Conservation (phyloP, 2,797 vertebrate species). For the Helarctos malayanus region DNA sequence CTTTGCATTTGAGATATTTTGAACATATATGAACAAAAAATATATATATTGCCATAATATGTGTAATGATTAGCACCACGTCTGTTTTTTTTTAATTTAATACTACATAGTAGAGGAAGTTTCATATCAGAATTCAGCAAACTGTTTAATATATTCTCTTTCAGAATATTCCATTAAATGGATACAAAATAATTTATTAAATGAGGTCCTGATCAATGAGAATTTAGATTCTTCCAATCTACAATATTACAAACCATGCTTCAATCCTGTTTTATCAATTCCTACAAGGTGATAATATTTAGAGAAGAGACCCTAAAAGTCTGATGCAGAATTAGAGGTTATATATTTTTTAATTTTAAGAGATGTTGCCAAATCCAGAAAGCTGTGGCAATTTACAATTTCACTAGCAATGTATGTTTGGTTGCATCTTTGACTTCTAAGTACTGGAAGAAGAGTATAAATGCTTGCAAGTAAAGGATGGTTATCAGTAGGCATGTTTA, state of each 20-base stretch:
- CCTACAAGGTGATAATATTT: neutral
- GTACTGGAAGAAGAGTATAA: neutral
- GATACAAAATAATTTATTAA: neutral
- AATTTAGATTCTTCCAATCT: neutral
- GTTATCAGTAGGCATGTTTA: neutral
- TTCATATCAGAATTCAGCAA: neutral
- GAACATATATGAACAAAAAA: neutral
- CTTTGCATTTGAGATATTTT: neutral
- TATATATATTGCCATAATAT: neutral
- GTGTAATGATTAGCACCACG: neutral
- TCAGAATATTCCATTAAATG: conserved; percentile 10
- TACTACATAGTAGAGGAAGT: neutral
- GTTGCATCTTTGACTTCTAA: neutral
- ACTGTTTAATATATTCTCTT: neutral
- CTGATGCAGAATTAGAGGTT: neutral
- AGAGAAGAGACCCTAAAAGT: neutral
- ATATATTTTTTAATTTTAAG: neutral
- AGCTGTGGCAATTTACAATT: neutral
- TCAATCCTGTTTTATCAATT: neutral
- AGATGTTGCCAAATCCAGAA: neutral
- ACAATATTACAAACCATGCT: neutral
- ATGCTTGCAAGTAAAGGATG: neutral
- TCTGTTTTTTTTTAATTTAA: neutral
- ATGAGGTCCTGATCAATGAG: neutral
- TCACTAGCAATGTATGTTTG: neutral